Percentiles rank a stretch among this genome's conserved stretches.
Conservation (phyloP, 1,140 invertebrate genomes). For the Batillaria attramentaria region DNA sequence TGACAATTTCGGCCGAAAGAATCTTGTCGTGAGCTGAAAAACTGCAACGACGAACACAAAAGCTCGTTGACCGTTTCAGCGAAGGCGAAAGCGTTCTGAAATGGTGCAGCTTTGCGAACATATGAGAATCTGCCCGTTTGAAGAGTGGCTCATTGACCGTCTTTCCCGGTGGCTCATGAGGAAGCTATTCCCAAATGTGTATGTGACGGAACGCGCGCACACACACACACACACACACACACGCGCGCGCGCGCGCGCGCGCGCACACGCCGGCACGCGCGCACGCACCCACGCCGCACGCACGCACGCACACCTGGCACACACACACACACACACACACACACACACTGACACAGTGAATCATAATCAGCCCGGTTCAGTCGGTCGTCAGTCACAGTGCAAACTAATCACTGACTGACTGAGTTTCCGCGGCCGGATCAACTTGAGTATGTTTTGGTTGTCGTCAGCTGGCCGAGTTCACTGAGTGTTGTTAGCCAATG, state of each 20-base stretch:
- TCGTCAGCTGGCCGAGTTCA: background rate
- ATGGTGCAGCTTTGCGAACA: background rate
- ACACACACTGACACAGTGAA: background rate
- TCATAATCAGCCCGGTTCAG: background rate
- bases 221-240: background rate
- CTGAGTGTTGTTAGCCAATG: background rate
- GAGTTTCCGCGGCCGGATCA: background rate
- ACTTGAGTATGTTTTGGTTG: background rate
- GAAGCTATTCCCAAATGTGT: background rate
- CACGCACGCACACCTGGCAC: background rate
- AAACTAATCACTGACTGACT: background rate
- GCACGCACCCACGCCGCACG: background rate
- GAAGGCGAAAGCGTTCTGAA: conserved; percentile 7
- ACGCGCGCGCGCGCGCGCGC: no score
- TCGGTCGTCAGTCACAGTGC: background rate
- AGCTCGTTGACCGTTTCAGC: background rate
- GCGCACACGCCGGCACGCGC: background rate
- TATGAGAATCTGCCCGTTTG: conserved; percentile 14
- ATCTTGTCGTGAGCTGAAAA: background rate
- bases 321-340: background rate
- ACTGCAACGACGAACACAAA: background rate
- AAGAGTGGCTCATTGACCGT: background rate
- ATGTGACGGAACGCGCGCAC: background rate
- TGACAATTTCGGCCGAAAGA: background rate
- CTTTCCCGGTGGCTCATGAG: background rate